Evolutionary conservation across 2,888 invertebrate genomes (phyloP).

Genomic region (Polia nebulosa): DNA sequence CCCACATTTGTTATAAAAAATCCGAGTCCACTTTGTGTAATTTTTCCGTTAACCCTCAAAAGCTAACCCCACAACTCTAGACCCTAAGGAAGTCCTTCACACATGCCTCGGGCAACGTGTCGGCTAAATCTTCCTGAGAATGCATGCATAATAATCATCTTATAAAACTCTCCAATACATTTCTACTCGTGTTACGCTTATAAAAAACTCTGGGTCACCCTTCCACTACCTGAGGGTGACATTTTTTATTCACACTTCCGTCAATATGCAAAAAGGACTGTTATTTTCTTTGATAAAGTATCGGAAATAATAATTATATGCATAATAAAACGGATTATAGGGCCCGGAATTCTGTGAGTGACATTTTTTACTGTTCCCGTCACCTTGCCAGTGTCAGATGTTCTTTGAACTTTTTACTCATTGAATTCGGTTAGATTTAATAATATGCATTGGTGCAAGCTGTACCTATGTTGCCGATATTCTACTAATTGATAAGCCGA

Average conservation of each 20-base stretch:
- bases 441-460: slow-evolving; percentile 87
- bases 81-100: slow-evolving; percentile 82
- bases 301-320: slow-evolving; percentile 91
- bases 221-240: slow-evolving; percentile 88
- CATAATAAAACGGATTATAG: slow-evolving; percentile 90
- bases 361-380: slow-evolving; percentile 86
- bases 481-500: slow-evolving; percentile 81
- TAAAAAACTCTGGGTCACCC: slow-evolving; percentile 86
- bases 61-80: slow-evolving; percentile 70
- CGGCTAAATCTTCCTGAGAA: slow-evolving; percentile 89
- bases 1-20: slow-evolving; percentile 33
- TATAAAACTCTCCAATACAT: slow-evolving; percentile 79
- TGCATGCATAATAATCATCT: slow-evolving; percentile 89
- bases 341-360: slow-evolving; percentile 82
- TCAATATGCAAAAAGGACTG: slow-evolving; percentile 90
- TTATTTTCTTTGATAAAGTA: slow-evolving; percentile 89
- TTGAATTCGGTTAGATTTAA: slow-evolving; percentile 78
- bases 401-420: slow-evolving; percentile 77
- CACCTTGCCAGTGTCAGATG: slow-evolving; percentile 88
- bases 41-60: slow-evolving; percentile 79
- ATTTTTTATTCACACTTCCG: slow-evolving; percentile 91
- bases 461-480: slow-evolving; percentile 77
- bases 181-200: slow-evolving; percentile 85
- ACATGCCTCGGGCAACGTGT: slow-evolving; percentile 81
- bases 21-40: slow-evolving; percentile 52